Base-by-base conservation (phyloP, 2,888 invertebrate genomes). In the Apantesis nais region DNA sequence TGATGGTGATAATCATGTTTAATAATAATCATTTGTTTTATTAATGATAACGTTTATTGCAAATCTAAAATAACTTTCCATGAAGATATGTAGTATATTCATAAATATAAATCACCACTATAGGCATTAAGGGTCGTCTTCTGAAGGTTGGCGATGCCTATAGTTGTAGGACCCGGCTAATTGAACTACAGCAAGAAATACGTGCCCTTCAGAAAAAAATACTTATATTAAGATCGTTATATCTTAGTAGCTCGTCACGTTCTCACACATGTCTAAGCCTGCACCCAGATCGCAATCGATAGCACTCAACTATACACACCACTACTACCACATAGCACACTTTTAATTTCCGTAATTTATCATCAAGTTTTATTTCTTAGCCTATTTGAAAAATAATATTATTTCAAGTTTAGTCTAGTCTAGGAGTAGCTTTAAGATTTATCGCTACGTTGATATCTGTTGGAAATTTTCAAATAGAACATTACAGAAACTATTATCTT, bases 281-380 rank as follows among this genome's bases (percentile, higher is more conserved):
- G 25, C 25, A 55, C 3, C 22, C 12, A 55, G n/a, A 55, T n/a
- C 12, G 52, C 0, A 52, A n/a, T 52, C n/a, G 52, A 52, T n/a
- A 52, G 52, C n/a, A n/a, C n/a, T 52, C n/a, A 55, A 55, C n/a
- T n/a, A 11, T 55, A 11, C 25, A 25, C 12, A 55, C n/a, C 3
- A 31, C 31, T 7, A 29, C 19, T 14, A 60, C 22, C 72, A 55
- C 70, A 73, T 31, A 73, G 74, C 74, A 73, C 65, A 67, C 65
- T 72, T 70, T 70, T 72, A 58, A 41, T 66, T 66, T 11, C 39
- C 64, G 66, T 61, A 63, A 71, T 74, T 68, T 72, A 75, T 71
- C 78, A 71, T 74, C 70, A 77, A 74, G 67, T 68, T 64, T 41
- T 55, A 70, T 71, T 67, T 62, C 73, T 70, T 62, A 31, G 63